These are phyloP conservation scores for Trachelus stipa DNA, from an alignment of 2,888 invertebrate genomes.

Conservation along the genomic window DNA sequence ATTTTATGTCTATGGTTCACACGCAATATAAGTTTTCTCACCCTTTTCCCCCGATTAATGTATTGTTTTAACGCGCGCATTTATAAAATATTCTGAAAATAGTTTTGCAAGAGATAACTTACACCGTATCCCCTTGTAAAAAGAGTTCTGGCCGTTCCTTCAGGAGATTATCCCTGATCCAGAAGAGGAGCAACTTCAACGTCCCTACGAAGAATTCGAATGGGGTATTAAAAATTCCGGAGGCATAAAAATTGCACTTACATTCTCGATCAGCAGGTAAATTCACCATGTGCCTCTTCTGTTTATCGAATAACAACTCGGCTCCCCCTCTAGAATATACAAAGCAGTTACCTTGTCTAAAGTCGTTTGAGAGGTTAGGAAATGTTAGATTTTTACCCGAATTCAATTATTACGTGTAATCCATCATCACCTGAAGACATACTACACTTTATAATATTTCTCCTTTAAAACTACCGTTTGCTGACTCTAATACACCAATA, in stretches of 20 bases:
- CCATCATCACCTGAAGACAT: slow-evolving; percentile 35
- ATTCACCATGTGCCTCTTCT: slow-evolving; percentile 75
- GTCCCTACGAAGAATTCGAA: slow-evolving; percentile 70
- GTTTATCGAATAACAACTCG: slow-evolving; percentile 87
- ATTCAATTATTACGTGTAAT: slow-evolving; percentile 48
- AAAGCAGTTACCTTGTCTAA: neutral
- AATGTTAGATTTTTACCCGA: slow-evolving; percentile 44
- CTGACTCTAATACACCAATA: neutral
- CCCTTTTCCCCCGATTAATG: neutral
- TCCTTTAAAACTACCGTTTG: neutral
- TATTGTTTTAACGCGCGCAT: neutral
- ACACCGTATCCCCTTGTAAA: slow-evolving; percentile 70
- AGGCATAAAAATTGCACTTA: slow-evolving; percentile 58
- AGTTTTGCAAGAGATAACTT: slow-evolving; percentile 49
- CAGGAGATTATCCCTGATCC: slow-evolving; percentile 88
- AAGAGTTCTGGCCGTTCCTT: slow-evolving; percentile 83
- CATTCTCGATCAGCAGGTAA: slow-evolving; percentile 71
- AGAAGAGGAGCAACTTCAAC: slow-evolving; percentile 78
- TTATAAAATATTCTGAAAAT: neutral
- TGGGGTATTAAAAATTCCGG: slow-evolving; percentile 2
- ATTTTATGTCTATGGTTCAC: neutral
- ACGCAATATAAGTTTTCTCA: neutral
- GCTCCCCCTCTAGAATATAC: slow-evolving; percentile 83
- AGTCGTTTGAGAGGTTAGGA: slow-evolving; percentile 8
- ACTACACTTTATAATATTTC: neutral